phyloP scores from a whole-genome alignment of 2,888 invertebrate genomes.

The Drosophila dives region DNA sequence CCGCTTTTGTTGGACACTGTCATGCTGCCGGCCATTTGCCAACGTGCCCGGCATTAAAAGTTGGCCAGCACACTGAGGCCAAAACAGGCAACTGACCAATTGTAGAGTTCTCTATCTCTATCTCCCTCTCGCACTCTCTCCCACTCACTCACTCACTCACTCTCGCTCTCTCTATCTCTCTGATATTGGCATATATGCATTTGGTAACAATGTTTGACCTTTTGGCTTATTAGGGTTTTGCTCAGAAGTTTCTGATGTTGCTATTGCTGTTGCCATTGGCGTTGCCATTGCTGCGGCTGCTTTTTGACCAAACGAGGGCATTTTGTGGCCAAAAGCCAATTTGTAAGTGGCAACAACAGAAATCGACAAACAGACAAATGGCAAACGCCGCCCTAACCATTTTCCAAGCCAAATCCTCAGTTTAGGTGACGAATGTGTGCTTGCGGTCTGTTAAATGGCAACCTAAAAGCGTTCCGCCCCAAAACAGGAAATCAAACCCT shows the following conservation, averaged over 20 bases:
- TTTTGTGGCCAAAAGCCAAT: constrained; percentile 70
- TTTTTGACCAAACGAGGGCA: constrained; percentile 56
- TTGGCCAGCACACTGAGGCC: constrained; percentile 3
- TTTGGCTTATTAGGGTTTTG: constrained; percentile 64
- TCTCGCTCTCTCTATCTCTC: not conserved
- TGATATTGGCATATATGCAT: constrained; percentile 32
- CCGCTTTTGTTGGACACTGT: constrained; percentile 16
- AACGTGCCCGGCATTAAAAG: constrained; percentile 52
- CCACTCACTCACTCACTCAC: not conserved
- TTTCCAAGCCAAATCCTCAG: constrained; percentile 19
- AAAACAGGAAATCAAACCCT: constrained; percentile 49
- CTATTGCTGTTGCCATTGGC: constrained; percentile 18
- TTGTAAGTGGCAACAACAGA: constrained; percentile 69
- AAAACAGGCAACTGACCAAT: constrained; percentile 29
- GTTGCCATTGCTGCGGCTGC: constrained; percentile 16
- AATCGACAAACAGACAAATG: constrained; percentile 49
- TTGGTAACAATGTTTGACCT: constrained; percentile 63
- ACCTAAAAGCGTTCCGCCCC: constrained; percentile 56
- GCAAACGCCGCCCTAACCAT: not conserved
- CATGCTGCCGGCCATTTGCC: constrained; percentile 26
- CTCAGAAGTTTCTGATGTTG: constrained; percentile 15
- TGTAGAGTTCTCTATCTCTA: constrained; percentile 16
- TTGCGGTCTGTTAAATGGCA: constrained; percentile 66
- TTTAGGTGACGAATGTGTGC: constrained; percentile 69
- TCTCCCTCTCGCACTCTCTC: not conserved